A percentile compares a stretch with the other conserved stretches of the same genome.
These are phyloP conservation scores for Lerema accius DNA, from an alignment of 1,140 invertebrate genomes.

Conservation along the genomic window DNA sequence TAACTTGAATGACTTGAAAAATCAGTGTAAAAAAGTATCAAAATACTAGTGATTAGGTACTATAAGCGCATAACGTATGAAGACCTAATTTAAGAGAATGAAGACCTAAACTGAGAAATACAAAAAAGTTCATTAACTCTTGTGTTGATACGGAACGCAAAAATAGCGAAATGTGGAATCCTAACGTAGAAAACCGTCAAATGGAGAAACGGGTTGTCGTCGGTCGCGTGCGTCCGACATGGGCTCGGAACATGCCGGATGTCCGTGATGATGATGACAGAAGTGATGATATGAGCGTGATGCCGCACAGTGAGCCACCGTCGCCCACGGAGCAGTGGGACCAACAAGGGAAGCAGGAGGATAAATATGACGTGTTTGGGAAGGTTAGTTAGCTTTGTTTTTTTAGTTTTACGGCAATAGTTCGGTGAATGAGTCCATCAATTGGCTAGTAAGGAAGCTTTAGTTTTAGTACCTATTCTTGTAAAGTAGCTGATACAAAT, in stretches of 20 bases:
- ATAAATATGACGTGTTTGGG: slow-evolving; percentile 82
- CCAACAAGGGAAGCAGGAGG: slow-evolving; percentile 68
- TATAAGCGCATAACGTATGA: not conserved
- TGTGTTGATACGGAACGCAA: no score
- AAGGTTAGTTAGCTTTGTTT: no score
- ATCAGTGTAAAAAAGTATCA: no score
- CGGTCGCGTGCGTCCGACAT: slow-evolving; percentile 72
- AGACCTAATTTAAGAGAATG: not conserved
- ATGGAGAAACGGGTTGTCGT: slow-evolving; percentile 74
- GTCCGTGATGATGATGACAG: slow-evolving; percentile 69
- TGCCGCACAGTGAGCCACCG: slow-evolving; percentile 71
- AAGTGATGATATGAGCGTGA: slow-evolving; percentile 59
- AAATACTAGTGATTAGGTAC: no score
- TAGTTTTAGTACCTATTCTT: no score
- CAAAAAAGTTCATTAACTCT: no score
- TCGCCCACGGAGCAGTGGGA: slow-evolving; percentile 67
- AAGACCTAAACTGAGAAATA: no score
- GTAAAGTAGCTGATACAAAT: no score
- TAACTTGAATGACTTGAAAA: no score
- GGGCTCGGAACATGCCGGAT: slow-evolving; percentile 73
- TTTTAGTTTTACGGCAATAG: no score
- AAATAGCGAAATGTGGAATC: slow-evolving; percentile 81
- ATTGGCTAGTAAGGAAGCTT: no score
- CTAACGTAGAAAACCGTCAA: slow-evolving; percentile 59
- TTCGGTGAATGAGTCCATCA: no score